These are phyloP conservation scores for Zaprionus africanus DNA, from an alignment of 1,140 invertebrate species.

Conservation along the genomic window DNA sequence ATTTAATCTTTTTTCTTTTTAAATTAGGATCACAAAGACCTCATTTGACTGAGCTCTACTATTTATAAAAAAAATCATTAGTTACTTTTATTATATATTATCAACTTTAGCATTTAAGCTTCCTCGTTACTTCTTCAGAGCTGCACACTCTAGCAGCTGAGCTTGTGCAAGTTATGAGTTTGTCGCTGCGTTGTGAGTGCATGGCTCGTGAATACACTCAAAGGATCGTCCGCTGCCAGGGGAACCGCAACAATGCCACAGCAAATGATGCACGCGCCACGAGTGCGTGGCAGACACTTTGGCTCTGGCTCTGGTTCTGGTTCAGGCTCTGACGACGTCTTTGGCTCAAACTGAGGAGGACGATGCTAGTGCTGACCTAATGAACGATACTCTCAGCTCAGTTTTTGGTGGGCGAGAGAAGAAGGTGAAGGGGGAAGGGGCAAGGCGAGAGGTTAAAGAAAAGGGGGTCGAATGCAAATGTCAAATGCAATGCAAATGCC, in stretches of 20 bases:
- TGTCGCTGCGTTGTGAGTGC: background rate
- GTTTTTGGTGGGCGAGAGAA: background rate
- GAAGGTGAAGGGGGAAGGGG: background rate
- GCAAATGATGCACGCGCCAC: slow-evolving; percentile 11
- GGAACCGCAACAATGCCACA: slow-evolving; percentile 4
- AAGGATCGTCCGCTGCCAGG: background rate
- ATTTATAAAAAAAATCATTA: too few relatives aligned
- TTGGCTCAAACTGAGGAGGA: background rate
- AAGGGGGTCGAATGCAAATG: slow-evolving; percentile 41
- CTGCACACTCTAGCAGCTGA: background rate
- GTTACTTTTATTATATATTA: too few relatives aligned
- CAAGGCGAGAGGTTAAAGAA: background rate
- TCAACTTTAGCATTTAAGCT: too few relatives aligned
- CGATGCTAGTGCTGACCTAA: slow-evolving; percentile 5
- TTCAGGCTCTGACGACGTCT: background rate
- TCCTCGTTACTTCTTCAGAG: too few relatives aligned
- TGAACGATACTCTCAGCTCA: background rate
- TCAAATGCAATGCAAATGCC: slow-evolving; percentile 38
- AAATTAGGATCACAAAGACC: background rate
- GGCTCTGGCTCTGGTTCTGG: background rate
- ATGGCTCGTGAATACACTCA: background rate
- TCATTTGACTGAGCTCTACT: background rate
- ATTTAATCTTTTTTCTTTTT: background rate
- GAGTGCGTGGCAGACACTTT: slow-evolving; percentile 6
- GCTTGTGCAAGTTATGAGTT: background rate